These are phyloP conservation scores for Forbesichthys papilliferus DNA, from an alignment of 2,113 vertebrate genomes.

Conservation along the genomic window DNA sequence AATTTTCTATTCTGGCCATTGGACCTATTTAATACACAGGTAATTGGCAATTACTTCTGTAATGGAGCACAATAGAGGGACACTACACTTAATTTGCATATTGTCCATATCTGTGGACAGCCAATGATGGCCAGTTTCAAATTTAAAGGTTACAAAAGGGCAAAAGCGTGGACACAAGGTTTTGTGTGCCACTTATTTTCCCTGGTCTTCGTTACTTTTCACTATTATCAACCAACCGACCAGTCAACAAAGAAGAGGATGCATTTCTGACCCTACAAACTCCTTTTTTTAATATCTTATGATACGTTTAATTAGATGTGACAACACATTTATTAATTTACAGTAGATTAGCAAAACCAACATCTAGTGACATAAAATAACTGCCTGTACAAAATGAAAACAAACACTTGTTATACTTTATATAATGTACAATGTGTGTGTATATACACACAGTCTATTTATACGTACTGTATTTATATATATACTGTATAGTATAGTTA, in stretches of 20 bases:
- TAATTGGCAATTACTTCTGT: background rate
- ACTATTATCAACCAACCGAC: background rate
- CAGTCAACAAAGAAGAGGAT: background rate
- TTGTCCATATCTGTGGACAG: slow-evolving; percentile 26
- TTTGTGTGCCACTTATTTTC: slow-evolving; percentile 31
- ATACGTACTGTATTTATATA: no score
- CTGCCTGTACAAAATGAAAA: background rate
- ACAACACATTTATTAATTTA: slow-evolving; percentile 35
- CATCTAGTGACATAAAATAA: slow-evolving; percentile 5
- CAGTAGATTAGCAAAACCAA: slow-evolving; percentile 24
- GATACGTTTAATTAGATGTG: slow-evolving; percentile 58
- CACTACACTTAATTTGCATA: slow-evolving; percentile 32
- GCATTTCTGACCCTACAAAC: background rate
- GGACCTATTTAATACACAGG: background rate
- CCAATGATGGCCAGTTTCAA: slow-evolving; percentile 33
- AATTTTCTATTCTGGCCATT: no score
- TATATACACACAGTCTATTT: no score
- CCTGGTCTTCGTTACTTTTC: background rate
- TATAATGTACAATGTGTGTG: background rate
- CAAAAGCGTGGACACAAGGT: slow-evolving; percentile 24
- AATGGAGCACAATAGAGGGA: background rate
- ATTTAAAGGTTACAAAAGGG: slow-evolving; percentile 69
- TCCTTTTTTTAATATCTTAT: background rate
- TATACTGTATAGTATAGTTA: background rate
- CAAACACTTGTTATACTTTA: background rate